Percentiles rank a stretch among this genome's conserved stretches.
Conservation (phyloP, 2,888 invertebrate genomes). For the Cyaniris semiargus region DNA sequence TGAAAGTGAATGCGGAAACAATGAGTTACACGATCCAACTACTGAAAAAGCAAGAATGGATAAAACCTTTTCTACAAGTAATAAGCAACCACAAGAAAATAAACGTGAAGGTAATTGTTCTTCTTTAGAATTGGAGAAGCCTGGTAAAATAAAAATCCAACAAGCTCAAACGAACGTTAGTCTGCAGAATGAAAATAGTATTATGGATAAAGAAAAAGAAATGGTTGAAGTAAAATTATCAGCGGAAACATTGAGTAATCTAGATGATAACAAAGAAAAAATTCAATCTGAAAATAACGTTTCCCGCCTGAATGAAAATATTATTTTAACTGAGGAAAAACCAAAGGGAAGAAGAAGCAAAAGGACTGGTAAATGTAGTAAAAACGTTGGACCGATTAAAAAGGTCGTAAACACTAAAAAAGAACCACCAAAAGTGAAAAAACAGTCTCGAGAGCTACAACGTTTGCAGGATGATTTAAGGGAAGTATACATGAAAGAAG, state of each 20-base stretch:
- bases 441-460: constrained; percentile 76
- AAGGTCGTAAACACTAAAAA: constrained; percentile 40
- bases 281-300: neutral
- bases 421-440: constrained; percentile 49
- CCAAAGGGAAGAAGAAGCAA: constrained; percentile 35
- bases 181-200: neutral
- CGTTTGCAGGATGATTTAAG: constrained; percentile 85
- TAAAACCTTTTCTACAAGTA: neutral
- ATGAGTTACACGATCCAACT: neutral
- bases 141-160: neutral
- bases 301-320: neutral
- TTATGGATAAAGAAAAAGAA: neutral
- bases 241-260: neutral
- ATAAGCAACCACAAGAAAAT: neutral
- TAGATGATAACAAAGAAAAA: neutral
- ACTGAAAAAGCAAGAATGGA: neutral
- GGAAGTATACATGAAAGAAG: constrained; percentile 85
- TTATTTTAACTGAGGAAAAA: neutral
- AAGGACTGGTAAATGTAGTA: constrained; percentile 33
- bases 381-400: constrained; percentile 34
- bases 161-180: neutral
- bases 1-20: neutral
- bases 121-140: neutral
- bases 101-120: neutral
- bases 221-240: neutral